A percentile compares a stretch with the other conserved stretches of the same genome.
Conservation (phyloP, 2,797 vertebrate genomes). For the Sebastes cheni region DNA sequence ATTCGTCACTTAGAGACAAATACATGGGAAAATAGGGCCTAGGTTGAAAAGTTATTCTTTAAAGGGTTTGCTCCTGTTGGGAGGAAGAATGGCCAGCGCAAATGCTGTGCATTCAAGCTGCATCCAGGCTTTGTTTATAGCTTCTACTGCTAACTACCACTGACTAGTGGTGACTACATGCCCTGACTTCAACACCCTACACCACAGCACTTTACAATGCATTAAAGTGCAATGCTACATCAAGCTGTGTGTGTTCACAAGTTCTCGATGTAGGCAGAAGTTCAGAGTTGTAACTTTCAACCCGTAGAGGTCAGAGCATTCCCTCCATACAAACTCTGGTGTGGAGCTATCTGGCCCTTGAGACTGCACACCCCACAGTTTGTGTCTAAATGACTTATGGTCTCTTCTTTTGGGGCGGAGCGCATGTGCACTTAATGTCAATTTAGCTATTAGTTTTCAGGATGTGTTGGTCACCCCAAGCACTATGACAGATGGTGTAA, state of each 20-base stretch:
- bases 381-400: background rate
- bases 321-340: background rate
- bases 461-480: background rate
- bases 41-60: background rate
- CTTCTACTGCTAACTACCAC: background rate
- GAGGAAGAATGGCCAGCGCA: no score
- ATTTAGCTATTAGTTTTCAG: background rate
- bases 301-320: background rate
- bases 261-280: background rate
- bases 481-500: background rate
- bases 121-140: background rate
- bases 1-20: no score
- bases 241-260: background rate
- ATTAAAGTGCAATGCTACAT: background rate
- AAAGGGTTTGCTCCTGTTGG: background rate
- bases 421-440: background rate
- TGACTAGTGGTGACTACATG: background rate
- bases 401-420: background rate
- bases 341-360: background rate
- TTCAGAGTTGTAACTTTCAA: background rate
- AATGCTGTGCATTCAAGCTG: no score
- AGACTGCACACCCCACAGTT: background rate
- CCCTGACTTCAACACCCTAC: background rate
- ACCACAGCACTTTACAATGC: background rate
- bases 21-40: no score